phyloP scores from a whole-genome alignment of 2,113 vertebrate genomes.

The Ptyas mucosa region DNA sequence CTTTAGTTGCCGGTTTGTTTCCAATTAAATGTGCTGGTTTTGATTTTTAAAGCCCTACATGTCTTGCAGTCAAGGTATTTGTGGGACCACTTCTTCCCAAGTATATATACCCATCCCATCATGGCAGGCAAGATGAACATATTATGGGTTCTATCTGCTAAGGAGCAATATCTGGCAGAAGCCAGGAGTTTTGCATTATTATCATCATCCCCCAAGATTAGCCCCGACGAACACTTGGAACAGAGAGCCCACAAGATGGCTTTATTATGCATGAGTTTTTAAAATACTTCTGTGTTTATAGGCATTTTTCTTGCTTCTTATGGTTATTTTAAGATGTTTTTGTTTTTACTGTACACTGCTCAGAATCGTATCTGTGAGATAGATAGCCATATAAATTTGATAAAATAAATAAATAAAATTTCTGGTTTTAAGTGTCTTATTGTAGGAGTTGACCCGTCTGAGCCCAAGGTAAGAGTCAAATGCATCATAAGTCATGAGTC shows the following conservation, averaged over 20 bases:
- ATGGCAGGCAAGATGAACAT: neutral
- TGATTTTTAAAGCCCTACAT: neutral
- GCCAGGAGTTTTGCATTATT: neutral
- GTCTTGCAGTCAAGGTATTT: neutral
- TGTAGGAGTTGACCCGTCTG: too few species aligned
- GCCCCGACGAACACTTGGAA: too few species aligned
- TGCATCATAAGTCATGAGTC: too few species aligned
- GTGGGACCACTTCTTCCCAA: neutral
- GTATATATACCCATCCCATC: neutral
- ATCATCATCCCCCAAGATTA: neutral
- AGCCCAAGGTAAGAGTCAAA: too few species aligned
- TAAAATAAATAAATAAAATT: neutral
- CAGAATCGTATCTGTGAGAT: neutral
- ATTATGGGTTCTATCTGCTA: neutral
- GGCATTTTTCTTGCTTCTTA: too few species aligned
- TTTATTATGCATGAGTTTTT: too few species aligned
- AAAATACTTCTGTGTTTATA: too few species aligned
- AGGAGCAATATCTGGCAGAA: neutral
- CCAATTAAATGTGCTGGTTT: neutral
- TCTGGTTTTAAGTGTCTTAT: neutral
- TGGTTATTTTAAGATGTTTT: too few species aligned
- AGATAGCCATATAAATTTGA: neutral
- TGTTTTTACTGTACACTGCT: too few species aligned
- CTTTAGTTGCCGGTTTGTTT: neutral
- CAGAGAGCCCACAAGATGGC: too few species aligned